A percentile compares a stretch with the other conserved stretches of the same genome.
Evolutionary conservation across 2,797 vertebrate species (phyloP).

Genomic region (Antrozous pallidus): DNA sequence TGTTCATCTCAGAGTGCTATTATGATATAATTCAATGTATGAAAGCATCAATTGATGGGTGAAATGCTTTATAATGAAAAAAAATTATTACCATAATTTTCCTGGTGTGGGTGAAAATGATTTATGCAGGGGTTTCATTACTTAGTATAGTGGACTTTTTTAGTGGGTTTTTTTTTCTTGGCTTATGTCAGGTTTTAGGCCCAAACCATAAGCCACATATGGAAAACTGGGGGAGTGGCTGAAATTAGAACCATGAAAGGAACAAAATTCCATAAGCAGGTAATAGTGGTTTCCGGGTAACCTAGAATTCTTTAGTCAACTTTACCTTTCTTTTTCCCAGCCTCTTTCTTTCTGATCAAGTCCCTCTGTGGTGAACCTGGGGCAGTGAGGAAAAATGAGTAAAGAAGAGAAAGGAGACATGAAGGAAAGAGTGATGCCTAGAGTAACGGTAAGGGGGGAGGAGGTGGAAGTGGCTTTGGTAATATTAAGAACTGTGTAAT

Average conservation of each 20-base stretch:
- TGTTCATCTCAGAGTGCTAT: background rate
- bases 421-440: background rate
- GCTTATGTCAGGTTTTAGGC: background rate
- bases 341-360: background rate
- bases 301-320: background rate
- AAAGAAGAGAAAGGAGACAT: background rate
- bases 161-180: background rate
- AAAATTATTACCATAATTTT: slow-evolving; percentile 10
- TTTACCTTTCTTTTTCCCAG: background rate
- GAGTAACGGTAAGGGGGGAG: background rate
- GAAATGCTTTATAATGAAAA: slow-evolving; percentile 30
- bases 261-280: background rate
- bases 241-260: background rate
- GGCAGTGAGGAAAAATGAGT: background rate
- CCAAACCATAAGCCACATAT: background rate
- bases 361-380: background rate
- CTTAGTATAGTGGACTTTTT: background rate
- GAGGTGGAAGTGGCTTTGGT: background rate
- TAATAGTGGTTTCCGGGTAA: background rate
- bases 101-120: background rate
- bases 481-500: background rate
- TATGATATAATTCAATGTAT: slow-evolving; percentile 9
- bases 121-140: slow-evolving; percentile 17
- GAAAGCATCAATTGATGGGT: background rate
- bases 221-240: background rate